Evolutionary conservation across 1,140 invertebrate genomes (phyloP).

Genomic region (Drosophila willistoni): DNA sequence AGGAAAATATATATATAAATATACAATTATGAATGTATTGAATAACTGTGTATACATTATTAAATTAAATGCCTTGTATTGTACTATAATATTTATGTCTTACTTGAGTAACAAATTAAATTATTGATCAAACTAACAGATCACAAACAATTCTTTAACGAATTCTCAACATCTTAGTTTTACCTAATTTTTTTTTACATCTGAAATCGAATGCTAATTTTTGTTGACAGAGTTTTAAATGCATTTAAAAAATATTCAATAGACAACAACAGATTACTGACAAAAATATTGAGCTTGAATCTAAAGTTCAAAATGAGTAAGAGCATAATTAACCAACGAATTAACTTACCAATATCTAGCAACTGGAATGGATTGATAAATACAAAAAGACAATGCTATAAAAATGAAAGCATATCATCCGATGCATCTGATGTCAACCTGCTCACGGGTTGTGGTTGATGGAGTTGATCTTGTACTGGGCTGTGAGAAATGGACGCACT

Average conservation of each 20-base stretch:
- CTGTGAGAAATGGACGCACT: not conserved
- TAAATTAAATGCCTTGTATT: slow-evolving; percentile 32
- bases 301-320: no score
- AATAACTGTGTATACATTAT: slow-evolving; percentile 29
- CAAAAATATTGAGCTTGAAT: not conserved
- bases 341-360: not conserved
- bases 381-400: slow-evolving; percentile 18
- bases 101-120: not conserved
- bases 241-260: no score
- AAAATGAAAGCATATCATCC: slow-evolving; percentile 50
- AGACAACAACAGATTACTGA: no score
- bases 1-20: slow-evolving; percentile 37
- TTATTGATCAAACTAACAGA: no score
- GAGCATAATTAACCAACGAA: not conserved
- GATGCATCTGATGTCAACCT: slow-evolving; percentile 54
- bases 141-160: no score
- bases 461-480: not conserved
- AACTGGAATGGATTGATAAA: not conserved
- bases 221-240: no score
- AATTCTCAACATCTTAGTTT: no score
- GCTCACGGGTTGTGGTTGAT: not conserved
- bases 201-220: no score
- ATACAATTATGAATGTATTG: slow-evolving; percentile 14
- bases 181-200: no score
- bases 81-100: not conserved